Evolutionary conservation across 2,797 vertebrate genomes (phyloP), one percentile per base, ranked within the genome.

Genomic region (Anniella stebbinsi): DNA sequence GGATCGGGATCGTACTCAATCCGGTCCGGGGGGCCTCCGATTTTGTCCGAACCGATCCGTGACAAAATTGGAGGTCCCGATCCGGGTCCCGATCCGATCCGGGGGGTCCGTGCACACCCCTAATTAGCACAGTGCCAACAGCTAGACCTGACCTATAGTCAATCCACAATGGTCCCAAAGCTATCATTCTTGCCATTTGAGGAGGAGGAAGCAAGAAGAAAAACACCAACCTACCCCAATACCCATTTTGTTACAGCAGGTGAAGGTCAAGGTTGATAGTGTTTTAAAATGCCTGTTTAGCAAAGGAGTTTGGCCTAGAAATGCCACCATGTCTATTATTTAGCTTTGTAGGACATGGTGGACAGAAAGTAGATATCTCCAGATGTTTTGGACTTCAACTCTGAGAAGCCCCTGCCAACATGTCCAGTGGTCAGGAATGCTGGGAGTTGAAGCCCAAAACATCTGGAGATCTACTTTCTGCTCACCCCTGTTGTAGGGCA

Each of bases 81-180:
- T n/a, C n/a, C n/a, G n/a, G n/a, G n/a, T n/a, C n/a, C n/a, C n/a
- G n/a, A n/a, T n/a, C n/a, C n/a, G n/a, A n/a, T n/a, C n/a, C n/a
- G n/a, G n/a, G n/a, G n/a, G n/a, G n/a, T n/a, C n/a, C n/a, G n/a
- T n/a, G n/a, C n/a, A n/a, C n/a, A n/a, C n/a, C n/a, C n/a, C n/a
- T n/a, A n/a, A n/a, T n/a, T n/a, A n/a, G 72, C 57, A 67, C 48
- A 70, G 63, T 77, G 89, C 70, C 86, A 90, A 78, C 60, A 87
- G 89, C 80, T 69, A 90, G 80, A 69, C 28, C 36, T 90, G 89
- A 90, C 80, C 89, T 90, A 90, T 76, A 67, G 80, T 54, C 80
- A 70, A 77, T 70, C 85, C 48, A 90, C 80, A 25, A 70, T 87
- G 80, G 80, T 69, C 86, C 80, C 80, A 87, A 77, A 87, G 72